phyloP scores from a whole-genome alignment of 2,113 vertebrate genomes.

The Sialia sialis region DNA sequence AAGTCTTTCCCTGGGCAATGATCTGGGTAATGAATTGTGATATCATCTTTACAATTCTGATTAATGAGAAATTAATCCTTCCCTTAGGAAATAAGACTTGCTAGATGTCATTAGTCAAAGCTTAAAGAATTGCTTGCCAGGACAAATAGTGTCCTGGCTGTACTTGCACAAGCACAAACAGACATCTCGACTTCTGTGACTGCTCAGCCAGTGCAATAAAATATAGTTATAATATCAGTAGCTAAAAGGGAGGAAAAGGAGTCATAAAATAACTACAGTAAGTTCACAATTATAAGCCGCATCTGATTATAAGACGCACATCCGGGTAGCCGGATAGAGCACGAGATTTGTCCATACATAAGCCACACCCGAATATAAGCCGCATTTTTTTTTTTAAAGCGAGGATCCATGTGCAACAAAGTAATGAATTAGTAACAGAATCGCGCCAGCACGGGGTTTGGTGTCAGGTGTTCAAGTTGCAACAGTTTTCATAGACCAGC shows the following conservation, averaged over 20 bases:
- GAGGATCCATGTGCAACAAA: no score
- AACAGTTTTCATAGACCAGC: no score
- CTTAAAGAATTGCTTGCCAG: not conserved
- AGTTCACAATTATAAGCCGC: no score
- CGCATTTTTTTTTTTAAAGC: no score
- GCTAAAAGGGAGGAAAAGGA: not conserved
- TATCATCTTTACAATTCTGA: constrained; percentile 17
- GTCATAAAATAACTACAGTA: constrained; percentile 17
- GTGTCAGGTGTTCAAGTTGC: no score
- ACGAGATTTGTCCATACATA: no score
- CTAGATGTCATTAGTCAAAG: constrained; percentile 16
- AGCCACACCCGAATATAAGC: no score
- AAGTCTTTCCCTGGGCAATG: not conserved
- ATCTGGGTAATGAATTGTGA: constrained; percentile 1
- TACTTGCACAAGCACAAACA: not conserved
- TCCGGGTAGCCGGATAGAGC: no score
- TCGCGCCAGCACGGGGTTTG: no score
- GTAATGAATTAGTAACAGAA: no score
- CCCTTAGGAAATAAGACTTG: constrained; percentile 23
- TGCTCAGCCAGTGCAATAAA: not conserved
- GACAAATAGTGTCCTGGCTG: constrained; percentile 10
- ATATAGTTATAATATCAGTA: not conserved
- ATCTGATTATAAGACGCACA: no score
- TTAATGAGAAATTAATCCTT: constrained; percentile 42
- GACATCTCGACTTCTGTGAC: not conserved